A percentile compares a stretch with the other conserved stretches of the same genome.
phyloP scores from a whole-genome alignment of 2,888 invertebrate genomes.

The Hyposoter dolosus region DNA sequence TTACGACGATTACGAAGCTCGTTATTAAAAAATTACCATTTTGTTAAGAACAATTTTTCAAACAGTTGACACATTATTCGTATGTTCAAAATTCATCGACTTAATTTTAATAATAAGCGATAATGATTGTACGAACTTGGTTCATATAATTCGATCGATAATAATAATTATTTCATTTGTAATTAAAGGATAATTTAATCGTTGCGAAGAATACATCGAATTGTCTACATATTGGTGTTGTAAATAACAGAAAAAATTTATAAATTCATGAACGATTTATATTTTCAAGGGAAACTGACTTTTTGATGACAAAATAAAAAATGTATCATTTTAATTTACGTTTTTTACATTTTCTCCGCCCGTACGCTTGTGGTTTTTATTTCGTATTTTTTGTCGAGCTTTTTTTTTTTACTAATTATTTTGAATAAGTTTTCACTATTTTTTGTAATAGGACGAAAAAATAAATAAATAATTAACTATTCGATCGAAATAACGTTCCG shows the following conservation, averaged over 20 bases:
- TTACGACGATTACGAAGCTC: no score
- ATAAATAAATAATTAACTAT: not conserved
- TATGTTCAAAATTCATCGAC: not conserved
- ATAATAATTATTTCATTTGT: not conserved
- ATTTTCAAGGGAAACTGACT: not conserved
- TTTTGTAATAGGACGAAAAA: not conserved
- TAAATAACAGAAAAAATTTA: not conserved
- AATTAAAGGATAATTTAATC: not conserved
- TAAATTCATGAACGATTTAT: not conserved
- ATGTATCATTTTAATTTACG: not conserved
- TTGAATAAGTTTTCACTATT: no score
- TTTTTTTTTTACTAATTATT: no score
- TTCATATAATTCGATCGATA: not conserved
- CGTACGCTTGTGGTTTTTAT: no score
- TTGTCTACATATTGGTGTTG: not conserved
- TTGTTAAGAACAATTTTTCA: no score
- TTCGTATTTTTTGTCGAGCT: no score
- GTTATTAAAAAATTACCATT: no score
- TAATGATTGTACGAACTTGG: not conserved
- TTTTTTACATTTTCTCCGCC: no score
- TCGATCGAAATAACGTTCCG: not conserved
- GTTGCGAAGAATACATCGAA: not conserved
- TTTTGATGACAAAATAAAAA: not conserved
- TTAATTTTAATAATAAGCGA: not conserved
- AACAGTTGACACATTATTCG: not conserved